Base-by-base conservation (phyloP, 1,140 invertebrate genomes). In the Lepidostoma basale region DNA sequence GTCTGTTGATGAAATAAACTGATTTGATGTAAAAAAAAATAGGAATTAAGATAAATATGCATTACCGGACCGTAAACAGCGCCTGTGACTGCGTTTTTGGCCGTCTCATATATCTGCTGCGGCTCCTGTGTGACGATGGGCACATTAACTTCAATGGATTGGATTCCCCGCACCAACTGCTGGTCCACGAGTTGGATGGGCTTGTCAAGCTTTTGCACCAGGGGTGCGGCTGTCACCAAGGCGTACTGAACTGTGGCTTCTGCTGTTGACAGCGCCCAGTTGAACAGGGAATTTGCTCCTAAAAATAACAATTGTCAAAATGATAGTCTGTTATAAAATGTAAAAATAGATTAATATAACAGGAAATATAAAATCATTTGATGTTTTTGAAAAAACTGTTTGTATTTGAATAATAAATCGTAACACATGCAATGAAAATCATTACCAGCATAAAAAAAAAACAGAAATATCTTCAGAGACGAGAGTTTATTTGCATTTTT, bases 41-140 rank as follows among this genome's bases (percentile, higher is more conserved):
- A 36, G n/a, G 14, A 69, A 74, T 64, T 60, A 88, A 79, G 83
- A 0, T 89, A n/a, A n/a, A n/a, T n/a, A n/a, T n/a, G n/a, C n/a
- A n/a, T n/a, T n/a, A n/a, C n/a, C n/a, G n/a, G n/a, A n/a, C n/a
- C n/a, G n/a, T n/a, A n/a, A n/a, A 60, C 78, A 42, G 84, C 86
- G 25, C 84, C 83, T 16, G 84, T 82, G 63, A 90, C 88, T 49
- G 87, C 88, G 44, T 85, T 85, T 75, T 88, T 89, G 3, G 88
- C 88, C 39, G 88, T 87, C 54, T 88, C 87, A 44, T 88, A 88
- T 68, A 92, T 90, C 82, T 89, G 84, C 73, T 88, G 86, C 1
- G 89, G 89, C 40, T 86, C 84, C 66, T 89, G 85, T 42, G 88
- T 88, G 28, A 91, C 88, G 1, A 90, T 81, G 0, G 89, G 89